Conservation (phyloP, 2,888 invertebrate species). For the Cheilosia variabilis region DNA sequence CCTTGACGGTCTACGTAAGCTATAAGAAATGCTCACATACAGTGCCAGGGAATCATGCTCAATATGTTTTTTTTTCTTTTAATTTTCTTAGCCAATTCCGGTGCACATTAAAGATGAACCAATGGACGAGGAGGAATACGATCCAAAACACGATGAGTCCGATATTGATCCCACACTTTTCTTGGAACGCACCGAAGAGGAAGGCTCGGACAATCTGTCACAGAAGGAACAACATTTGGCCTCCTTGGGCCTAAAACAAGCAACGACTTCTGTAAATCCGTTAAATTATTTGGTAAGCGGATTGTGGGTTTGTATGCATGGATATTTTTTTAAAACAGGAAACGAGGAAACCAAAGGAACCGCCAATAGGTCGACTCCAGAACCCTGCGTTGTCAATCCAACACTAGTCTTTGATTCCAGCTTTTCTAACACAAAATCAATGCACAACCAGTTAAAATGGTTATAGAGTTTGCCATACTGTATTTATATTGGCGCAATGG, state of each 20-base stretch:
- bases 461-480: too few species aligned
- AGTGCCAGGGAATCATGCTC: conserved; percentile 43
- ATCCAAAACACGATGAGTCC: conserved; percentile 80
- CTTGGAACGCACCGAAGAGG: conserved; percentile 82
- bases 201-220: conserved; percentile 80
- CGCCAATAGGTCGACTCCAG: too few species aligned
- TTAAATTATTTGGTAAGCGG: conserved; percentile 64
- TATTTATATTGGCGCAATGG: too few species aligned
- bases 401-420: too few species aligned
- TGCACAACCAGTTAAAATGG: too few species aligned
- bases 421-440: too few species aligned
- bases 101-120: conserved; percentile 83
- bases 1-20: conserved; percentile 83
- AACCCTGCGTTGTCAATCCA: too few species aligned
- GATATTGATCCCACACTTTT: conserved; percentile 83
- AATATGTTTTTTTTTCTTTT: conserved; percentile 20
- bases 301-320: neutral
- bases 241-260: conserved; percentile 78
- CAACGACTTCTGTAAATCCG: conserved; percentile 28
- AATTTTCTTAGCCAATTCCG: conserved; percentile 80
- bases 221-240: conserved; percentile 77
- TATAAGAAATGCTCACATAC: conserved; percentile 76
- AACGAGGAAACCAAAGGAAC: too few species aligned
- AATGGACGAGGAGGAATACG: conserved; percentile 81
- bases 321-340: too few species aligned